Base-by-base conservation (phyloP, 1,140 invertebrate species). In the Chionoecetes opilio region DNA sequence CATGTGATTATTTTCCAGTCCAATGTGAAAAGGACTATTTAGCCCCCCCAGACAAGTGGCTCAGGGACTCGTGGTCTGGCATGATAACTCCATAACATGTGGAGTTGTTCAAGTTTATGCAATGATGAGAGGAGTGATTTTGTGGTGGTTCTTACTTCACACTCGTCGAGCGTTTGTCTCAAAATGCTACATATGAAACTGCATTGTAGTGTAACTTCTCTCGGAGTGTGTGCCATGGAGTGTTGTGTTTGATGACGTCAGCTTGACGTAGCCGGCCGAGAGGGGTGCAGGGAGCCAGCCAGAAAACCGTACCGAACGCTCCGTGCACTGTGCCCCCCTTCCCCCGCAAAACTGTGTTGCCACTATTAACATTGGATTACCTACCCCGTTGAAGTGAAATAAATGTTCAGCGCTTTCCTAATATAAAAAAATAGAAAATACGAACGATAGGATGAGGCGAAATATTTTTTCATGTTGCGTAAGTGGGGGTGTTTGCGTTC, bases 191-290 rank as follows among this genome's bases (percentile, higher is more conserved):
- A n/a, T n/a, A 75, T n/a, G n/a, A 75, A 26, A 26, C 63, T 75
- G 26, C 63, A 75, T n/a, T n/a, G 26, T n/a, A 26, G 63, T n/a
- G 6, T n/a, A n/a, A n/a, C n/a, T n/a, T 75, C n/a, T 75, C 6
- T 41, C 26, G 21, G n/a, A 41, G 37, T 37, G 0, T 88, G 26
- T 37, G 37, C 87, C 32, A 46, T 46, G 2, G 41, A 41, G 87
- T 89, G 87, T 89, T 89, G 35, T 89, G 32, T 75, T 75, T 94
- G 86, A 38, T 94, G 93, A 94, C 93, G 93, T 94, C 29, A 94
- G 93, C 93, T 34, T 94, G 93, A 94, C 93, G 93, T 94, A 89
- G 93, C 93, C 93, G 93, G 93, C 93, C 87, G n/a, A 75, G 85
- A 85, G 38, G 82, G 34, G 34, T 84, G 91, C 38, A 84, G 75